These are phyloP conservation scores for Papilio helenus DNA, from an alignment of 1,140 invertebrate genomes.

Conservation along the genomic window DNA sequence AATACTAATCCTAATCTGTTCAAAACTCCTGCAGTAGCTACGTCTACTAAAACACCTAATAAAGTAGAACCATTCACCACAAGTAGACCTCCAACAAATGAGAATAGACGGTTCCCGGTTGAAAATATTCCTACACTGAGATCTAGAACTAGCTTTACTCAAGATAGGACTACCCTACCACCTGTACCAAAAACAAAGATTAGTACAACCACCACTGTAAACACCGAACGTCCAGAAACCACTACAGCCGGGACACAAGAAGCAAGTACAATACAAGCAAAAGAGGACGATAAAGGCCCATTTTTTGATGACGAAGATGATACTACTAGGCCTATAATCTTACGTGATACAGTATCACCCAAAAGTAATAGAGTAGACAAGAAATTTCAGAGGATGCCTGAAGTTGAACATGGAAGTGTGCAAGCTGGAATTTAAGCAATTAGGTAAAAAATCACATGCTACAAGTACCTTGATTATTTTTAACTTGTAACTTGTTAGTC, in stretches of 20 bases:
- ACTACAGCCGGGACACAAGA: background rate
- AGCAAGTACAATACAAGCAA: background rate
- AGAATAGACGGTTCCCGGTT: background rate
- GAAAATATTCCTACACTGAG: background rate
- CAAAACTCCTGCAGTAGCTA: background rate
- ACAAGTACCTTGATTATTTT: background rate
- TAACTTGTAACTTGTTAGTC: too few relatives aligned
- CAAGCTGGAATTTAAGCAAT: constrained; percentile 48
- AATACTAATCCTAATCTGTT: background rate
- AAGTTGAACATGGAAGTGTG: constrained; percentile 64
- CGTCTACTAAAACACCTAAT: background rate
- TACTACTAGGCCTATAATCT: constrained; percentile 3
- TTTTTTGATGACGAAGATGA: constrained; percentile 38
- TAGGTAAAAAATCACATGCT: background rate
- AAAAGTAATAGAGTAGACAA: background rate
- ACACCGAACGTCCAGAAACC: background rate
- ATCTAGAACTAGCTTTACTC: background rate
- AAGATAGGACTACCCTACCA: background rate
- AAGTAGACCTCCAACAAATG: background rate
- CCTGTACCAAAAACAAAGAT: background rate
- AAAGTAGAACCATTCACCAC: background rate
- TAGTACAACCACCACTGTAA: background rate
- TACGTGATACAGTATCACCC: background rate
- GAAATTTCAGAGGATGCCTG: constrained; percentile 40
- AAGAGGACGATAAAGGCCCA: background rate